Evolutionary conservation across 2,113 vertebrate species (phyloP), one percentile per base, ranked within the genome.

Genomic region (Megaceryle maxima): DNA sequence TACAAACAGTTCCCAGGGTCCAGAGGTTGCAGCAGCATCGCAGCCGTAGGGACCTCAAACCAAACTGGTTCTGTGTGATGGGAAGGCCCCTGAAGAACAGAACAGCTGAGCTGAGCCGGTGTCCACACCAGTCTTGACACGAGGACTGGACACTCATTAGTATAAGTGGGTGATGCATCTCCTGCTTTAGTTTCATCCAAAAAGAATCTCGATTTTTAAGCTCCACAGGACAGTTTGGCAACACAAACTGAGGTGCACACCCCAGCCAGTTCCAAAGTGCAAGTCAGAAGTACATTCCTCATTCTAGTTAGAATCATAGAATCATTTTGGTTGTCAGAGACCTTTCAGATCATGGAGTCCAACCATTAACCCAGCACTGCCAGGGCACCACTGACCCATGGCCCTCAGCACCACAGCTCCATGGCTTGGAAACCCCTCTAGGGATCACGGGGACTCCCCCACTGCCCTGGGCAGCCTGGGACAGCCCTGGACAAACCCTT

Each of bases 201-300:
- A 28, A 81, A 62, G 11, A 56, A 56, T 5, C 26, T 26, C 16
- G 25, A 44, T 17, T 43, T 26, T 7, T 41, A 70, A 62, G 35
- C 6, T 31, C 31, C 28, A 21, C 28, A 21, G 31, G 28, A n/a
- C 0, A 0, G 39, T 2, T 9, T 56, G 3, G 11, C n/a, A 48
- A 37, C 1, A 9, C 1, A 0, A 85, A 60, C 18, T 13, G 22
- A 55, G 18, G 20, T 21, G 37, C 6, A 17, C 16, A 46, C 48
- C 21, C 5, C 22, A 70, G 24, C 2, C 55, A 75, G 39, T 13
- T 63, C 41, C 48, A 8, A 39, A 57, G 29, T 6, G 39, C 6
- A 9, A 35, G 46, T 41, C 56, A 53, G 46, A 56, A 31, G 50
- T 46, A 37, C 12, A 7, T 33, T 35, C 15, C 33, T 10, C 17